Evolutionary conservation across 2,113 vertebrate species (phyloP), one percentile per base, ranked within the genome.

Genomic region (Pterocles gutturalis): DNA sequence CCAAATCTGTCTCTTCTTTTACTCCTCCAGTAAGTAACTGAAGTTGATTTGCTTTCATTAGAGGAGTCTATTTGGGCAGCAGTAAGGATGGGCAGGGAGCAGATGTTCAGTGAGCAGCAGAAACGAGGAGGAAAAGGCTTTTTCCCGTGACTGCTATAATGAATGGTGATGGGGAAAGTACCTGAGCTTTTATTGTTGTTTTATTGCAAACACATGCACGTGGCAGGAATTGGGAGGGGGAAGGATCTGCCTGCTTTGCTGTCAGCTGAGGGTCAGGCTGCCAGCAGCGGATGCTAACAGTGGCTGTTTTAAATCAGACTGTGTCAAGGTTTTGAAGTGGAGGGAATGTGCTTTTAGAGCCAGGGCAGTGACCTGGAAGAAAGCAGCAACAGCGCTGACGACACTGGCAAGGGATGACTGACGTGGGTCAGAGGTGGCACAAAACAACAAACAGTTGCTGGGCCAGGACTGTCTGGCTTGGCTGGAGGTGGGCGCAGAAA

Each of bases 361-460:
- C 54, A 83, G 24, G n/a, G 83, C 62, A 89, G 58, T 89, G 83
- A 88, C 89, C 66, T 86, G 76, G 66, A 94, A 90, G 83, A 62
- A 80, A 89, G 62, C 20, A 53, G 48, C 38, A 33, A 41, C 79
- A 76, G 71, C 0, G 0, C 54, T 92, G 48, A 60, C 0, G 7
- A 25, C 38, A 12, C 54, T 43, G 61, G 45, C 57, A 83, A 62
- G 57, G 46, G 57, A 36, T 54, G 78, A 73, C 24, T 41, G 41
- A 24, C 3, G 22, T 72, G 48, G 46, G 89, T 46, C 75, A 82
- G 66, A 79, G n/a, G 57, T 15, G 3, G 73, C 73, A 70, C 0
- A 0, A 36, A 83, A 45, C 31, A 90, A 45, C 75, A 49, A 66
- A 25, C 15, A 17, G 5, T 8, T 71, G 29, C 57, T 93, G 38